Evolutionary conservation across 2,888 invertebrate species (phyloP).

Genomic region (Brachyptera putata): DNA sequence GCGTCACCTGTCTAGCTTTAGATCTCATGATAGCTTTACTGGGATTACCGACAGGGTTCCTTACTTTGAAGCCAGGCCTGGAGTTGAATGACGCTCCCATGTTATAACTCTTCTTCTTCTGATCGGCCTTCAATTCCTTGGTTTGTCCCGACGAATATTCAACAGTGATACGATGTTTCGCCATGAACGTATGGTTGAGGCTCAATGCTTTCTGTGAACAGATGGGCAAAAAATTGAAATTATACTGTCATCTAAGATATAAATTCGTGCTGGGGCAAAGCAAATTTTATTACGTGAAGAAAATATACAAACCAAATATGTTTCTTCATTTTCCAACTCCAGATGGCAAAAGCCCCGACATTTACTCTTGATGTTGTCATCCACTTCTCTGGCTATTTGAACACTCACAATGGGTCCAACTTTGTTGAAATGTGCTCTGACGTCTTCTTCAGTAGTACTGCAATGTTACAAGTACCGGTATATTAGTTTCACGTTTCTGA

Average conservation of each 20-base stretch:
- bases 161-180: conserved; percentile 46
- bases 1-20: neutral
- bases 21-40: neutral
- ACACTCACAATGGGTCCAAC: conserved; percentile 43
- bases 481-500: too few relatives aligned
- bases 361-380: conserved; percentile 35
- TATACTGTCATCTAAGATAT: neutral
- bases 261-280: neutral
- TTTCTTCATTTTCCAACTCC: conserved; percentile 43
- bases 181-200: conserved; percentile 44
- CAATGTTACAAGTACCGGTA: conserved; percentile 8
- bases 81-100: neutral
- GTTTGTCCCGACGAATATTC: conserved; percentile 38
- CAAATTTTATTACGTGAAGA: too few relatives aligned
- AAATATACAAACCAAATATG: conserved; percentile 44
- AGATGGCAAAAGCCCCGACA: conserved; percentile 48
- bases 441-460: conserved; percentile 42
- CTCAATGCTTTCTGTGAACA: conserved; percentile 46
- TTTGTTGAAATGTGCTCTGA: conserved; percentile 47
- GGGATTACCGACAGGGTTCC: neutral
- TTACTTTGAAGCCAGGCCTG: neutral
- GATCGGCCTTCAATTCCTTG: neutral
- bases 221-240: neutral
- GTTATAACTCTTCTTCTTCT: neutral
- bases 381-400: conserved; percentile 43